These are phyloP conservation scores for Petrosia ficiformis DNA, from an alignment of 37 sponge, comb jelly and placozoan species.

Conservation along the genomic window DNA sequence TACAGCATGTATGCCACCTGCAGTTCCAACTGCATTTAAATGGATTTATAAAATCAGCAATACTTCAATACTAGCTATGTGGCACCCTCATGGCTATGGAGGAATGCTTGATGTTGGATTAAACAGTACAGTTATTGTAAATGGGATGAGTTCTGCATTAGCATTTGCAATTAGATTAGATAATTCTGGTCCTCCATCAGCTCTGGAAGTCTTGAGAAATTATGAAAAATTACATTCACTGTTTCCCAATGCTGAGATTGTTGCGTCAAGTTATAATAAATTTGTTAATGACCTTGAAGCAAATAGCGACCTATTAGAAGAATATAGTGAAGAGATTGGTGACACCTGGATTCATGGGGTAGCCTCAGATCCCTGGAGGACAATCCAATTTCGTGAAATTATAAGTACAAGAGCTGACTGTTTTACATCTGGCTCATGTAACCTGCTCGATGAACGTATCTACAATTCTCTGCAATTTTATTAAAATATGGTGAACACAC, in stretches of 20 bases:
- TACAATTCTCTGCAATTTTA: slow-evolving; percentile 52
- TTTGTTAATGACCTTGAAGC: slow-evolving; percentile 35
- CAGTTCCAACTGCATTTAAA: slow-evolving; percentile 54
- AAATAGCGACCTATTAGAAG: slow-evolving; percentile 27
- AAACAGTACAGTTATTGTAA: slow-evolving; percentile 48
- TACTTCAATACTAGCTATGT: slow-evolving; percentile 52
- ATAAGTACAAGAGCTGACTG: slow-evolving; percentile 28
- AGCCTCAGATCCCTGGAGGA: slow-evolving; percentile 66
- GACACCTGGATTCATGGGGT: slow-evolving; percentile 80
- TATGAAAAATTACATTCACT: slow-evolving; percentile 38
- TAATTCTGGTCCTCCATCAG: slow-evolving; percentile 70
- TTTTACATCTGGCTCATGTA: slow-evolving; percentile 19
- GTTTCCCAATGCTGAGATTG: slow-evolving; percentile 62
- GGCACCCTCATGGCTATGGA: slow-evolving; percentile 80
- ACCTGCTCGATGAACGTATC: slow-evolving; percentile 29
- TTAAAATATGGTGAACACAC: slow-evolving; percentile 76
- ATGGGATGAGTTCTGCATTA: slow-evolving; percentile 53
- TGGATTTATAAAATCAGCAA: slow-evolving; percentile 41
- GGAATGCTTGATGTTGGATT: slow-evolving; percentile 4
- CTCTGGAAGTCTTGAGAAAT: slow-evolving; percentile 41
- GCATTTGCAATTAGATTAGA: slow-evolving; percentile 73
- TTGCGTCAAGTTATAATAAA: slow-evolving; percentile 58
- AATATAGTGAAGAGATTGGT: slow-evolving; percentile 57
- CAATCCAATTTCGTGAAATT: slow-evolving; percentile 27
- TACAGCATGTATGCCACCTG: slow-evolving; percentile 69